These are phyloP conservation scores for Notiomystis cincta DNA, from an alignment of 2,113 vertebrate species.

Conservation along the genomic window DNA sequence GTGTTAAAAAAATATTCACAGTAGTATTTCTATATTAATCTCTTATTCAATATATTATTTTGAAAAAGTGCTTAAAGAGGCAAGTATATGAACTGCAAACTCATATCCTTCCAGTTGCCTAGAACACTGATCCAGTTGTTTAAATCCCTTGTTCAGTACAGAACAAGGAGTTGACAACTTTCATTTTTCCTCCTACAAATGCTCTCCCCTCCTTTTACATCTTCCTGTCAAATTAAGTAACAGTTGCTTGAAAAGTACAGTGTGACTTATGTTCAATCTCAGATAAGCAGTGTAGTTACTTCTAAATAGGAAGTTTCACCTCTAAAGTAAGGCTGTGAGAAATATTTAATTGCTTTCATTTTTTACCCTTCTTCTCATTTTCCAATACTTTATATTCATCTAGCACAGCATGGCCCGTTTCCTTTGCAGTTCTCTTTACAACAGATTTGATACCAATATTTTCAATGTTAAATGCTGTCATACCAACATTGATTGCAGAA, in stretches of 20 bases:
- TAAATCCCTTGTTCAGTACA: neutral
- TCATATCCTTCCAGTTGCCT: neutral
- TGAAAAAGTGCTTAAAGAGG: constrained; percentile 22
- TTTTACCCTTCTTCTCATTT: constrained; percentile 60
- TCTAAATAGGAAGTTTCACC: constrained; percentile 11
- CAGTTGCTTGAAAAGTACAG: constrained; percentile 30
- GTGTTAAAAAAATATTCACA: constrained; percentile 69
- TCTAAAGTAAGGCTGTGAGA: constrained; percentile 58
- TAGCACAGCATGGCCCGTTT: constrained; percentile 85
- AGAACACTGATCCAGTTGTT: neutral
- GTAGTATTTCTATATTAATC: neutral
- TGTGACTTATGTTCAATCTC: constrained; percentile 4
- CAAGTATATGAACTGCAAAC: constrained; percentile 5
- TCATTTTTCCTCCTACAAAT: neutral
- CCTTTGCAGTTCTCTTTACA: constrained; percentile 91
- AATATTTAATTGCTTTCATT: neutral
- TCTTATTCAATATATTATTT: neutral
- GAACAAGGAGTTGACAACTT: constrained; percentile 12
- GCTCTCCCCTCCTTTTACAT: neutral
- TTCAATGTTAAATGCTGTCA: constrained; percentile 93
- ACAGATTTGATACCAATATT: constrained; percentile 93
- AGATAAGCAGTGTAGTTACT: neutral
- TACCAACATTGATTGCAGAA: constrained; percentile 92
- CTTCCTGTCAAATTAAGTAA: neutral
- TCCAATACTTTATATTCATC: constrained; percentile 87